Percentiles rank a stretch among this genome's conserved stretches.
phyloP scores from a whole-genome alignment of 1,140 invertebrate genomes.

The Pantala flavescens region DNA sequence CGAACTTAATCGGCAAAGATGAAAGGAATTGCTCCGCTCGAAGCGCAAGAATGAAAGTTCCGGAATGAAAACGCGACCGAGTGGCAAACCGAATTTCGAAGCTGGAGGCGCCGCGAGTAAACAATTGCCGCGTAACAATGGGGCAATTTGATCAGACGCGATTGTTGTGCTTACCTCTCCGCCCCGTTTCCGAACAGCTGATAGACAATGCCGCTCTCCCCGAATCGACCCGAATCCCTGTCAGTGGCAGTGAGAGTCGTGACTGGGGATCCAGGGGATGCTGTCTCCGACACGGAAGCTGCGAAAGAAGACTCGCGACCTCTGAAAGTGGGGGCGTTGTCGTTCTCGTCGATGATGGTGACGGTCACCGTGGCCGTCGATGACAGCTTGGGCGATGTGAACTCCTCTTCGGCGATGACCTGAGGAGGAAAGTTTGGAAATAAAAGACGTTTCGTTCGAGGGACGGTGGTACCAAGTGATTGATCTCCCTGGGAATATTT shows the following conservation, averaged over 20 bases:
- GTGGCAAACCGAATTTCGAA: too few species aligned
- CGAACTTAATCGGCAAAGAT: too few species aligned
- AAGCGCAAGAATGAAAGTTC: too few species aligned
- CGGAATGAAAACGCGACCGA: too few species aligned
- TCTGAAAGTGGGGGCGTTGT: constrained; percentile 74
- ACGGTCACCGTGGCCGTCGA: constrained; percentile 82
- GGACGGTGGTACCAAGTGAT: too few species aligned
- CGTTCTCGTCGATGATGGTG: constrained; percentile 75
- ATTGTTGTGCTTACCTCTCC: constrained; percentile 41
- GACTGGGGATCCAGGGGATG: constrained; percentile 56
- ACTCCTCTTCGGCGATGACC: constrained; percentile 72
- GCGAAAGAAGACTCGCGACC: constrained; percentile 55
- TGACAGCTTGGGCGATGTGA: constrained; percentile 60
- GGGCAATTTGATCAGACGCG: too few species aligned
- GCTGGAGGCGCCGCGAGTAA: too few species aligned
- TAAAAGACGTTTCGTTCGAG: too few species aligned
- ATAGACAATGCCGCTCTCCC: constrained; percentile 72
- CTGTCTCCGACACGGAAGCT: constrained; percentile 59
- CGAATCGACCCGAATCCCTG: constrained; percentile 67
- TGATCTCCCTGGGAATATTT: too few species aligned
- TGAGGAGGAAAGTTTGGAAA: constrained; percentile 32
- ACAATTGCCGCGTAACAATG: too few species aligned
- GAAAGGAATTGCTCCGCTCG: too few species aligned
- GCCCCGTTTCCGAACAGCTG: constrained; percentile 71
- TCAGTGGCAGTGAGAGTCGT: constrained; percentile 69